Percentiles rank a stretch among this genome's conserved stretches.
phyloP scores from a whole-genome alignment of 1,140 invertebrate genomes.

The Mesaphorura yosii region DNA sequence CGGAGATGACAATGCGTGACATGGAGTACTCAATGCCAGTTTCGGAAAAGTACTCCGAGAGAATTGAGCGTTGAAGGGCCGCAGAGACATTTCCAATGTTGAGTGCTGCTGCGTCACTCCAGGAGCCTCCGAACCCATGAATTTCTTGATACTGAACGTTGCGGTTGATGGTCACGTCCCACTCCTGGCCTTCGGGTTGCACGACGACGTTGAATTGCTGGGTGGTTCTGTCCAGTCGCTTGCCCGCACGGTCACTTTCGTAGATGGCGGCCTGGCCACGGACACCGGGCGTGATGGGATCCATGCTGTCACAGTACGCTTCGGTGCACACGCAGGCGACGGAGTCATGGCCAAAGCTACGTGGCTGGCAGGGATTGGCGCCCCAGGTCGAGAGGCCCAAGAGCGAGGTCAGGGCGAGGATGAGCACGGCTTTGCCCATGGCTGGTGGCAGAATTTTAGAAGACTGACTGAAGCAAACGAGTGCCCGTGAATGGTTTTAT shows the following conservation, averaged over 20 bases:
- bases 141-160: slow-evolving; percentile 20
- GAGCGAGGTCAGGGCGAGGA: too few species aligned
- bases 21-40: slow-evolving; percentile 43
- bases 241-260: slow-evolving; percentile 18
- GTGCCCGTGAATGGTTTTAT: too few species aligned
- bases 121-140: slow-evolving; percentile 71
- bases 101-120: slow-evolving; percentile 68
- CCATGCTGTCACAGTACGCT: slow-evolving; percentile 65
- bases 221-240: too few species aligned
- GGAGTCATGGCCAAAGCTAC: slow-evolving; percentile 38
- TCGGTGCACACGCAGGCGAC: slow-evolving; percentile 74
- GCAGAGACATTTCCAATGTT: slow-evolving; percentile 7
- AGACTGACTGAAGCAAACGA: too few species aligned
- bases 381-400: too few species aligned
- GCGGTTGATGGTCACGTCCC: slow-evolving; percentile 3
- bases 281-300: slow-evolving; percentile 7
- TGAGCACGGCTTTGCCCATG: too few species aligned
- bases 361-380: slow-evolving; percentile 35
- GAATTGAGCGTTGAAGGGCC: slow-evolving; percentile 7
- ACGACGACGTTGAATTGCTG: too few species aligned
- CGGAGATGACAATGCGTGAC: slow-evolving; percentile 47
- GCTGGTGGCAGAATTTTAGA: too few species aligned
- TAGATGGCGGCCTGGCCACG: slow-evolving; percentile 8
- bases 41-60: slow-evolving; percentile 32
- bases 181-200: too few species aligned